Evolutionary conservation across 1,140 invertebrate genomes (phyloP), one percentile per base, ranked within the genome.

Genomic region (Papilio polyxenes): DNA sequence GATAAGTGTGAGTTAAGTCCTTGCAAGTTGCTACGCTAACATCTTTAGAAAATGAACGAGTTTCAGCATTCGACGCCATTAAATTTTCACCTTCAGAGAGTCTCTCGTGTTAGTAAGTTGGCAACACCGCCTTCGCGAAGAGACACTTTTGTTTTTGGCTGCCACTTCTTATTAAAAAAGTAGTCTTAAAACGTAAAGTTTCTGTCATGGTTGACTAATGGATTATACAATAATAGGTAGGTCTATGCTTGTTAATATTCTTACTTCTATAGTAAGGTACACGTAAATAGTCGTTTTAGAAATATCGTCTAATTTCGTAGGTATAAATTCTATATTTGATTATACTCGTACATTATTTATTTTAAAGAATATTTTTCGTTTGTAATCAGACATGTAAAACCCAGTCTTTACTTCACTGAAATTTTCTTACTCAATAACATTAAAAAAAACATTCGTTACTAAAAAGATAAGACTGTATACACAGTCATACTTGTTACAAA

Each of bases 11-110:
- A 81, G 82, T 87, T 80, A 83, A 84, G 31, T 49, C 7, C 81
- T 84, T 81, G 84, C 75, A 69, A 85, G 83, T 85, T 85, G 83
- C 88, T 86, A 75, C 86, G 84, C 84, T 83, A 81, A 86, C 82
- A 82, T 82, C 79, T 69, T 62, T 80, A 82, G 75, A 84, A 90
- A 82, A 85, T 79, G 86, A 81, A 86, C 85, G 85, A 90, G 89
- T 91, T 90, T 89, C 86, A 87, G 84, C 87, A 87, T 86, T 91
- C 85, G 76, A 86, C 74, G 84, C 86, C 87, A 90, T 92, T 92
- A 91, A 89, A 88, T 89, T 92, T 91, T 91, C 88, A 92, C 83
- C 87, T 83, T 82, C 40, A 75, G 82, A 82, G 83, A 84, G 82
- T 81, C 77, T 62, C 77, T 79, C 56, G 31, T 59, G 13, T 78